Conservation (phyloP, 2,113 vertebrate genomes). For the Salminus brasiliensis region DNA sequence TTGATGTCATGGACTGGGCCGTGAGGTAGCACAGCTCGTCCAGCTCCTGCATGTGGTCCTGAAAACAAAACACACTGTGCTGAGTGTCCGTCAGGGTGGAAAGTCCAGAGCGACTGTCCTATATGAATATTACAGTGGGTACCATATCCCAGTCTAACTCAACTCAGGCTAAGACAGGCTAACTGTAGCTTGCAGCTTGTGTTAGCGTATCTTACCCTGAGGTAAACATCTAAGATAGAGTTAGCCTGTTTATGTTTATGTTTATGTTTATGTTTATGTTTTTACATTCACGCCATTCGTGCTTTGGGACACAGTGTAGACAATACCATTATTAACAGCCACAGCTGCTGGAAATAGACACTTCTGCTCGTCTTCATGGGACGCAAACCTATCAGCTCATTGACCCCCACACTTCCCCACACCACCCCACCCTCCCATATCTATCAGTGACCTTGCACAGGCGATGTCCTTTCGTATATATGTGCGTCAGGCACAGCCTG, state of each 20-base stretch:
- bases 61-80: conserved; percentile 42
- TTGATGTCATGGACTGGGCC: conserved; percentile 70
- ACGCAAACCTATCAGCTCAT: conserved; percentile 43
- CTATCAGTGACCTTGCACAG: conserved; percentile 22
- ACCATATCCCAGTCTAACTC: too few relatives aligned
- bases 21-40: conserved; percentile 84
- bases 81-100: not conserved
- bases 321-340: conserved; percentile 39
- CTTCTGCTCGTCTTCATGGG: not conserved
- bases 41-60: conserved; percentile 72
- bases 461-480: not conserved
- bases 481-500: not conserved
- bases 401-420: conserved; percentile 24
- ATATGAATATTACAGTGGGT: too few relatives aligned
- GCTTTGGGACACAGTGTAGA: conserved; percentile 3
- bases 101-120: too few relatives aligned
- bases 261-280: too few relatives aligned
- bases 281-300: conserved; percentile 1
- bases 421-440: too few relatives aligned
- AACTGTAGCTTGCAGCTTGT: too few relatives aligned
- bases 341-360: conserved; percentile 28
- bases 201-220: too few relatives aligned
- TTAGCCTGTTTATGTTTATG: too few relatives aligned
- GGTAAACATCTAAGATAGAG: too few relatives aligned
- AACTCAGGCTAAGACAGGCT: too few relatives aligned